These are phyloP conservation scores for Hirundichthys speculiger DNA, from an alignment of 2,113 vertebrate genomes.

Conservation along the genomic window DNA sequence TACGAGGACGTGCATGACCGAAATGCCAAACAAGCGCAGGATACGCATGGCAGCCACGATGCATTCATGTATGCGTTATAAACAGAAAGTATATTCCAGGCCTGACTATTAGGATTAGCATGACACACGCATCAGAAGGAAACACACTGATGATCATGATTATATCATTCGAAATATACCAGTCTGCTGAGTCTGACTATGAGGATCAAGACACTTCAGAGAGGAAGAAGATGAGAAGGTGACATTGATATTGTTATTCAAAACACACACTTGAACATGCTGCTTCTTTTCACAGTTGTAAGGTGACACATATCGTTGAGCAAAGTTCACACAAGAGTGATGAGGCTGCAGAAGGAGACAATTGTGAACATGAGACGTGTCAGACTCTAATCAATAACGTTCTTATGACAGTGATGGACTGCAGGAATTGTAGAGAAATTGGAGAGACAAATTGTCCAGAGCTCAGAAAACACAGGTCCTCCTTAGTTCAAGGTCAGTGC, in stretches of 20 bases:
- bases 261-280: conserved; percentile 30
- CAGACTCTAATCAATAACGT: conserved; percentile 77
- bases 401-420: conserved; percentile 81
- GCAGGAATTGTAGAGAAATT: conserved; percentile 74
- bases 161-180: too few species aligned
- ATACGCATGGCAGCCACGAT: too few species aligned
- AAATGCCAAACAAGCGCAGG: too few species aligned
- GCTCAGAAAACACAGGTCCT: conserved; percentile 49
- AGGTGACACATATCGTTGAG: conserved; percentile 8
- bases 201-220: too few species aligned
- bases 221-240: too few species aligned
- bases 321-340: conserved; percentile 45
- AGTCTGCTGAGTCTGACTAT: too few species aligned
- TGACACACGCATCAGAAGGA: too few species aligned
- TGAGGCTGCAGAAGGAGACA: conserved; percentile 52
- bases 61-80: too few species aligned
- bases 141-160: too few species aligned
- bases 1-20: too few species aligned
- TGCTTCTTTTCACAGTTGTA: conserved; percentile 36
- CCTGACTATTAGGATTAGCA: too few species aligned
- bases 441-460: conserved; percentile 70
- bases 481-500: conserved; percentile 73
- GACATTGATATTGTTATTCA: conserved; percentile 21
- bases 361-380: conserved; percentile 74
- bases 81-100: too few species aligned